Conservation (phyloP, 2,797 vertebrate species). For the Arctocebus calabarensis region DNA sequence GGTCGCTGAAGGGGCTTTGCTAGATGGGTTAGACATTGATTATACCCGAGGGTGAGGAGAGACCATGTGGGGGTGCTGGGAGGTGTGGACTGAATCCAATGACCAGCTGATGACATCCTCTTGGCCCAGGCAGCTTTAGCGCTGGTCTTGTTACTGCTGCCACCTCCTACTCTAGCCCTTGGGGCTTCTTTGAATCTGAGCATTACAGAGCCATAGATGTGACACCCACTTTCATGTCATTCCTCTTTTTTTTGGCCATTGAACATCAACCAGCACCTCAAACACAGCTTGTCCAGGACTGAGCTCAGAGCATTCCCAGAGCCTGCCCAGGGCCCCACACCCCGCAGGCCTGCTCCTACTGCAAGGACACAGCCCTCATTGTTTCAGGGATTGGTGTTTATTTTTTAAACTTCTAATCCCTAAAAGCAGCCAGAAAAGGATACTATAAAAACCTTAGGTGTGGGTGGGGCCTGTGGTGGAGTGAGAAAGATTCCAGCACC, state of each 20-base stretch:
- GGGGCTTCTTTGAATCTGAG: background rate
- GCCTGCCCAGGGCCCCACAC: rapidly evolving
- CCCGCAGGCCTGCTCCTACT: too few relatives aligned
- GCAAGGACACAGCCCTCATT: background rate
- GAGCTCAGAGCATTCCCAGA: background rate
- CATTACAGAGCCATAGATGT: background rate
- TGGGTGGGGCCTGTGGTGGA: background rate
- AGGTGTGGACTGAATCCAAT: rapidly evolving
- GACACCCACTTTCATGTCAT: background rate
- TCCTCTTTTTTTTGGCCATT: background rate
- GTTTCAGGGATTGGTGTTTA: background rate
- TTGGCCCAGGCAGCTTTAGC: background rate
- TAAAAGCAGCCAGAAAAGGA: background rate
- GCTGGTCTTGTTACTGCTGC: background rate
- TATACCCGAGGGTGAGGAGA: background rate
- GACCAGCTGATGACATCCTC: background rate
- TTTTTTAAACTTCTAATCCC: background rate
- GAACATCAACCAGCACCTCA: background rate
- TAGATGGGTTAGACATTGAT: too few relatives aligned
- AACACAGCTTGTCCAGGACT: background rate
- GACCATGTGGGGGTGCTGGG: background rate
- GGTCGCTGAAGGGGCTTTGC: background rate
- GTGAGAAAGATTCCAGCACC: background rate
- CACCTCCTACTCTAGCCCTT: background rate
- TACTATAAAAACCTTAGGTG: background rate